Percentiles rank a stretch among this genome's conserved stretches.
Conservation (phyloP, 2,113 vertebrate species). For the Recurvirostra avosetta region DNA sequence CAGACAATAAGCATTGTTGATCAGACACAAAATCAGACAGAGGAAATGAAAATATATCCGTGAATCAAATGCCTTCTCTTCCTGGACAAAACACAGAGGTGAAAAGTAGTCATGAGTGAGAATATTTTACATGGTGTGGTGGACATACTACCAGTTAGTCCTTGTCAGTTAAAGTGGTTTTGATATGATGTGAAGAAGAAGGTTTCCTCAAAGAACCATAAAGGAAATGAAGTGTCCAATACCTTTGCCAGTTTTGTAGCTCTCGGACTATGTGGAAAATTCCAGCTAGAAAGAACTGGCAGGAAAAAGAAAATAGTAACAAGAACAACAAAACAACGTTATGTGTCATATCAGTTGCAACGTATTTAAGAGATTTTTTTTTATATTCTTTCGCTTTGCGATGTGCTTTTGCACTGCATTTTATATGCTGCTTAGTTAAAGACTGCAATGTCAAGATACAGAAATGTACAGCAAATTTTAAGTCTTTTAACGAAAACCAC, state of each 20-base stretch:
- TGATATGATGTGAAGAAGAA: background rate
- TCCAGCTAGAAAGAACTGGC: background rate
- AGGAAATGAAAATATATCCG: background rate
- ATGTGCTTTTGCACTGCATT: background rate
- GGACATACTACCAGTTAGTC: background rate
- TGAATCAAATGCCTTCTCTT: background rate
- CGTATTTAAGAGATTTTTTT: background rate
- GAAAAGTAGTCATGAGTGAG: background rate
- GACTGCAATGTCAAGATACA: background rate
- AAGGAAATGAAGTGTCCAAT: conserved; percentile 12
- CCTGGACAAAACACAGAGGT: background rate
- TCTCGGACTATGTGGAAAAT: background rate
- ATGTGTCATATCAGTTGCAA: background rate
- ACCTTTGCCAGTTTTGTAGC: background rate
- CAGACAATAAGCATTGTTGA: background rate
- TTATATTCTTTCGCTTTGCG: background rate
- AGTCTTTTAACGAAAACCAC: background rate
- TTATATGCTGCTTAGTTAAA: background rate
- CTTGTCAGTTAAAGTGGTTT: background rate
- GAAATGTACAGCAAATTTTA: background rate
- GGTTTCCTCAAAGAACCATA: background rate
- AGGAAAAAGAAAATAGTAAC: background rate
- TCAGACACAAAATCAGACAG: background rate
- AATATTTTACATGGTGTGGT: background rate
- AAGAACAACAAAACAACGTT: background rate